Base-by-base conservation (phyloP, 2,797 vertebrate genomes). In the Thamnophis elegans region DNA sequence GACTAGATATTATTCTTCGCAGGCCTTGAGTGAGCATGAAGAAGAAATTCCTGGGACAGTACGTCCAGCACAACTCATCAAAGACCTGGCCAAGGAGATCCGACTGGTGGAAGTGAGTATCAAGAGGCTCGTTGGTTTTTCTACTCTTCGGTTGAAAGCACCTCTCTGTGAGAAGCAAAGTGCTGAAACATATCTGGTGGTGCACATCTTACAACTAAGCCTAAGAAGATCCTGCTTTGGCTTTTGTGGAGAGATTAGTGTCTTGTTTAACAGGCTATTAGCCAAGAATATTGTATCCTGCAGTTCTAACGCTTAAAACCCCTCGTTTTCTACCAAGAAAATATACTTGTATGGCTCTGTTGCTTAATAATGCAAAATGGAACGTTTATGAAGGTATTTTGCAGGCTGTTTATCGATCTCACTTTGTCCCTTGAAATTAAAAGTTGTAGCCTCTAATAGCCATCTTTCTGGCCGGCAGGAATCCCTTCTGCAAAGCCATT, bases 71-170 rank as follows among this genome's bases (percentile, higher is more conserved):
- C 98, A 98, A 59, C 97, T 99, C 85, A 98, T 99, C 92, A 99
- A 99, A 96, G 99, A 99, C 94, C 97, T 99, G 96, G 98, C 98
- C 94, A 99, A 98, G 95, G 99, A 99, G 97, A 99, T 99, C 92
- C 98, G 98, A 62, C 97, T 99, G 92, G 98, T 99, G 92, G 99
- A 99, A 98, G 99, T 99, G 97, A 97, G 95, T 90, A 92, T 28
- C 55, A 55, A 85, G 60, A 87, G 22, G 51, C 47, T 2, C 0
- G 0, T 11, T n/a, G 20, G 1, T n/a, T 78, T 58, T 58, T 60
- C 53, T 91, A n/a, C 51, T 7, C 10, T 28, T 26, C 2, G 0
- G 26, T 4, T n/a, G 11, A 68, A 6, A 20, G 11, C 85, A 13
- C 25, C 2, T 56, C 26, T 36, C 32, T 25, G 11, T 12, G 20